Evolutionary conservation across 2,797 vertebrate genomes (phyloP).

Genomic region (Sebastes vulpes): DNA sequence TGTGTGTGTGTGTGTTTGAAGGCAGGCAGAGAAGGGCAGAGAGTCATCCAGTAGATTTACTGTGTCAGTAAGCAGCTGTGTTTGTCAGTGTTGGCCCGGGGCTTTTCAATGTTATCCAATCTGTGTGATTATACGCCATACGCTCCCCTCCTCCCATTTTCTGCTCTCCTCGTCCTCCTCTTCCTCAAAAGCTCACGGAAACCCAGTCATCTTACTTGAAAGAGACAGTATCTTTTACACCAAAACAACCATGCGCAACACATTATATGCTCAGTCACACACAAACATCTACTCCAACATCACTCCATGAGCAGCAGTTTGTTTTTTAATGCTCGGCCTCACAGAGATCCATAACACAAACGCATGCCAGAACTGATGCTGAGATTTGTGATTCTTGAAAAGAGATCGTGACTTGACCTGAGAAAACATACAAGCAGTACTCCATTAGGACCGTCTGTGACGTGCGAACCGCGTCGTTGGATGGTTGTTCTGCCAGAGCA

Average conservation of each 20-base stretch:
- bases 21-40: constrained; percentile 57
- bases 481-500: constrained; percentile 22
- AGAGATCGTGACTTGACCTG: constrained; percentile 14
- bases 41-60: constrained; percentile 78
- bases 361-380: background rate
- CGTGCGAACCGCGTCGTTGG: background rate
- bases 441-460: constrained; percentile 16
- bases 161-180: constrained; percentile 6
- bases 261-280: background rate
- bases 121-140: constrained; percentile 62
- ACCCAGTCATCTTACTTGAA: constrained; percentile 15
- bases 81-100: constrained; percentile 72
- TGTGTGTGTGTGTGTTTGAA: constrained; percentile 50
- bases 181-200: constrained; percentile 29
- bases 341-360: background rate
- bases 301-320: no score
- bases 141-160: constrained; percentile 31
- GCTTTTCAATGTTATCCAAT: constrained; percentile 71
- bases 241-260: background rate
- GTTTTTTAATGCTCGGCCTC: background rate
- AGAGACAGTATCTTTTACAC: background rate
- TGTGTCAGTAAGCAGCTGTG: constrained; percentile 82
- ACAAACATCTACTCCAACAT: background rate
- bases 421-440: constrained; percentile 13
- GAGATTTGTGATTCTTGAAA: constrained; percentile 28